Conservation (phyloP, 2,888 invertebrate genomes). For the Oxystoma pomonae region DNA sequence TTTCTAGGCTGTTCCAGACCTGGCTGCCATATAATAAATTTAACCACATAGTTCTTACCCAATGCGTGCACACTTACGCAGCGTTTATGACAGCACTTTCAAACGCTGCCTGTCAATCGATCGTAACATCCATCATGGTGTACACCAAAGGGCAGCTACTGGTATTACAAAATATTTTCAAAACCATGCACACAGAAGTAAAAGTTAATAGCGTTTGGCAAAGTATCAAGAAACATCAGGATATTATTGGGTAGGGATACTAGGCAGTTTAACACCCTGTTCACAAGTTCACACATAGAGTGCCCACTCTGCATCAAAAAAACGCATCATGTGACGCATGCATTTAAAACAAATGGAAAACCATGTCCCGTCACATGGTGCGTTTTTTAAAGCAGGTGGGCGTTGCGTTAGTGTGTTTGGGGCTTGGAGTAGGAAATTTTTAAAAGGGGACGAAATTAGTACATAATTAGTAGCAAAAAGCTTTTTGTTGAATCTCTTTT, state of each 20-base stretch:
- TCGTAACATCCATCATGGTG: neutral
- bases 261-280: no score
- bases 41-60: neutral
- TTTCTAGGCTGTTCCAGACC: neutral
- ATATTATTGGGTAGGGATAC: neutral
- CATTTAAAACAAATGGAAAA: no score
- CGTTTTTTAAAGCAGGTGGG: no score
- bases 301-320: no score
- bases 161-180: neutral
- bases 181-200: neutral
- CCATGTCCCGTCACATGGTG: no score
- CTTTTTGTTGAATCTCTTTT: no score
- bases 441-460: no score
- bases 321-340: no score
- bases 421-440: no score
- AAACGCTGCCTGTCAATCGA: neutral
- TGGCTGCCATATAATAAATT: neutral
- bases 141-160: neutral
- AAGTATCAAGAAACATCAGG: neutral
- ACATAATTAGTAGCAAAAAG: no score
- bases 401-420: no score
- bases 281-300: no score
- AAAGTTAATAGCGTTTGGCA: neutral
- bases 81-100: neutral
- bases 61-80: neutral